Evolutionary conservation across 2,113 vertebrate species (phyloP).

Genomic region (Apaloderma vittatum): DNA sequence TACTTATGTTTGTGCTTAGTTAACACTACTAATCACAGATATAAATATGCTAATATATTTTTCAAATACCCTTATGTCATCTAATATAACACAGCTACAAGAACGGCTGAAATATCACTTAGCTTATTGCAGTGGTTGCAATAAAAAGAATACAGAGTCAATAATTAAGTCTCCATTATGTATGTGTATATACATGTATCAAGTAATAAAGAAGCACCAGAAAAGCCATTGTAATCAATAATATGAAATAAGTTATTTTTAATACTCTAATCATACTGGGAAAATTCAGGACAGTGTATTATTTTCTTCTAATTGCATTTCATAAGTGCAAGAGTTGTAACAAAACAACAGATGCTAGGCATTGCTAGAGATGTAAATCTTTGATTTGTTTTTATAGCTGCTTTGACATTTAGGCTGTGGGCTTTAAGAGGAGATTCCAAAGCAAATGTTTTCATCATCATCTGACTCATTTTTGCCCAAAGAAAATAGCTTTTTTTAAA

Average conservation of each 20-base stretch:
- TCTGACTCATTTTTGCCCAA: conserved; percentile 40
- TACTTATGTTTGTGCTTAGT: background rate
- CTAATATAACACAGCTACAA: background rate
- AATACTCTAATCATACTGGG: background rate
- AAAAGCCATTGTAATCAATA: background rate
- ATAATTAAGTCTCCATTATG: background rate
- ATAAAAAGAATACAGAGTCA: background rate
- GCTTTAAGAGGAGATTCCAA: conserved; percentile 32
- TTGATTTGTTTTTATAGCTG: conserved; percentile 53
- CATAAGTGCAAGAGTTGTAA: background rate
- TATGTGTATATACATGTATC: background rate
- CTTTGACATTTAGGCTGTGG: conserved; percentile 42
- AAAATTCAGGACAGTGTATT: conserved; percentile 12
- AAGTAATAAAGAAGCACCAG: background rate
- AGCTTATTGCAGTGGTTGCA: background rate
- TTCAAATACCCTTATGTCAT: background rate
- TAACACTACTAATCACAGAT: background rate
- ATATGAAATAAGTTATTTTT: background rate
- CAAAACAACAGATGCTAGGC: conserved; percentile 58
- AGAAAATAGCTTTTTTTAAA: background rate
- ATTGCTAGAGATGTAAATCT: background rate
- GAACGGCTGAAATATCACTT: background rate
- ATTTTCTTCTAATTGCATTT: conserved; percentile 44
- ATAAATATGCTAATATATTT: background rate
- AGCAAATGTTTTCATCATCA: conserved; percentile 28